A percentile compares a stretch with the other conserved stretches of the same genome.
Conservation (phyloP, 2,888 invertebrate genomes). For the Lasius fuliginosus region DNA sequence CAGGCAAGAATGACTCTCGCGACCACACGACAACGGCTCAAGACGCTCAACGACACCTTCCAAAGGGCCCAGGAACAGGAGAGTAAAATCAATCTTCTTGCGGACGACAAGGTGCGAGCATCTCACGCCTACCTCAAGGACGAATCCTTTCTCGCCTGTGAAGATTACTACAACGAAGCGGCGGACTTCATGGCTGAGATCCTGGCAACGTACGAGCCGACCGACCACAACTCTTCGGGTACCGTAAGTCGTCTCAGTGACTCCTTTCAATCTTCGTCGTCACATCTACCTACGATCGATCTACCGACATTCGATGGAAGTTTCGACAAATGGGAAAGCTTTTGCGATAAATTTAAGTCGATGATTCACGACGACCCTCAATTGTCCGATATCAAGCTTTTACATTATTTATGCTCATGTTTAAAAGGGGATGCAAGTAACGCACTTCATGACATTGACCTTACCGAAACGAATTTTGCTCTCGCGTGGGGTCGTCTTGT, state of each 20-base stretch:
- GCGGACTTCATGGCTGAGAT: too few species aligned
- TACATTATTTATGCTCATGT: too few species aligned
- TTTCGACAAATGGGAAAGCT: background rate
- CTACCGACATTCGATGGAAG: background rate
- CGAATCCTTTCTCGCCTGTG: background rate
- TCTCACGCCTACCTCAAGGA: background rate
- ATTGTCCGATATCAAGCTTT: too few species aligned
- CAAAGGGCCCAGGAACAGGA: too few species aligned
- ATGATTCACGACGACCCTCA: background rate
- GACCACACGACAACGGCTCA: too few species aligned
- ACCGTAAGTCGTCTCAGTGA: background rate
- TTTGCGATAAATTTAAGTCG: background rate
- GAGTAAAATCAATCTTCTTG: too few species aligned
- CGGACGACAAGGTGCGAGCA: too few species aligned
- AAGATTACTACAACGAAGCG: background rate
- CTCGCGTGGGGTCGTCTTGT: too few species aligned
- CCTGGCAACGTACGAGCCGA: background rate
- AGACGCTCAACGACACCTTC: too few species aligned
- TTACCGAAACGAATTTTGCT: too few species aligned
- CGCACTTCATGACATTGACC: too few species aligned
- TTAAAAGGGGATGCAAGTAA: too few species aligned
- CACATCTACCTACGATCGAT: background rate
- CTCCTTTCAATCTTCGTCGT: rapidly evolving
- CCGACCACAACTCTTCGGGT: background rate
- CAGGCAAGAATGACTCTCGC: background rate